A percentile compares a stretch with the other conserved stretches of the same genome.
Evolutionary conservation across 2,113 vertebrate genomes (phyloP).

Genomic region (Pseudorasbora parva): DNA sequence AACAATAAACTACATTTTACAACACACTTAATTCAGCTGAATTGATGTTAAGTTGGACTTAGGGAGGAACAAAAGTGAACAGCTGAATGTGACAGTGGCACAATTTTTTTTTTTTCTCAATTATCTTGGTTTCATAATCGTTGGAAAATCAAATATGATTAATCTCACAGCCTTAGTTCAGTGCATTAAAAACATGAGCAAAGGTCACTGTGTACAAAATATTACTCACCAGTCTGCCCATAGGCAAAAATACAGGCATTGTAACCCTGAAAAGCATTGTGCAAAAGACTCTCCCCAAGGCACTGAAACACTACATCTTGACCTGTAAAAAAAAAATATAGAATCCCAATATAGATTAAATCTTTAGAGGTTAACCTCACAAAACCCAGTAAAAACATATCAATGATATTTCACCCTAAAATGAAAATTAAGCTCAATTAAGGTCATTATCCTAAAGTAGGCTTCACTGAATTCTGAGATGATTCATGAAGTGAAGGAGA

Average conservation of each 20-base stretch:
- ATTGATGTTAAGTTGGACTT: too few relatives aligned
- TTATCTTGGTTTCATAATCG: too few relatives aligned
- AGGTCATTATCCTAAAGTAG: neutral
- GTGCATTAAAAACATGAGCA: neutral
- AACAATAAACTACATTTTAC: too few relatives aligned
- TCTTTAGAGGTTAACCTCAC: neutral
- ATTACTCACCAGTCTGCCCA: conserved; percentile 88
- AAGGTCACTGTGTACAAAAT: conserved; percentile 7
- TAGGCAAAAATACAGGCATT: conserved; percentile 98
- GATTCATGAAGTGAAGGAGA: conserved; percentile 1
- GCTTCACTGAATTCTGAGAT: neutral
- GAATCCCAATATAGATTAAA: neutral
- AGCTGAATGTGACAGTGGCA: too few relatives aligned
- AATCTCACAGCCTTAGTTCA: neutral
- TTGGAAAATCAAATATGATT: too few relatives aligned
- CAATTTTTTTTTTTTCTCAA: too few relatives aligned
- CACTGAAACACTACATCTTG: conserved; percentile 98
- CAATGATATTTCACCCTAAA: neutral
- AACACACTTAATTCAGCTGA: too few relatives aligned
- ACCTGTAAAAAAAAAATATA: conserved; percentile 74
- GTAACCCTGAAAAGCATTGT: conserved; percentile 97
- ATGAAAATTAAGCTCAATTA: neutral
- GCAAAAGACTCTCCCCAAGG: conserved; percentile 95
- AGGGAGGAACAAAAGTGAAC: too few relatives aligned
- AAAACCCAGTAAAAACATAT: neutral